Evolutionary conservation across 2,113 vertebrate genomes (phyloP).

Genomic region (Hemiprocne comata): DNA sequence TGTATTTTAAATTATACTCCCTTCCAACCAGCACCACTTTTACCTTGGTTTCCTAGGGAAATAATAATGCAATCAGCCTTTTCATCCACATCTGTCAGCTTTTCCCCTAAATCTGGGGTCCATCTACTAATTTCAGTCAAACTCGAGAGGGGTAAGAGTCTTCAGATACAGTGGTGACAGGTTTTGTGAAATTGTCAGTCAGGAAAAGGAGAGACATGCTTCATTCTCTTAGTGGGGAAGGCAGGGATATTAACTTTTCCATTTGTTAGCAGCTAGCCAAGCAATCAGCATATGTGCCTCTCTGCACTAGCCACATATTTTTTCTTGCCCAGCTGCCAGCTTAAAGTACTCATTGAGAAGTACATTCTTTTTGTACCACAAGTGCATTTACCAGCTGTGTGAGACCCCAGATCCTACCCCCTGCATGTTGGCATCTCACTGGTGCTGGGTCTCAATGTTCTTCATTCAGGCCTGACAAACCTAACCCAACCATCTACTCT

Average conservation of each 20-base stretch:
- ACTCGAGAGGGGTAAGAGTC: not conserved
- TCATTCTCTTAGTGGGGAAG: not conserved
- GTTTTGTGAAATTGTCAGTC: not conserved
- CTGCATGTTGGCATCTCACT: not conserved
- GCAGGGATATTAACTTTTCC: not conserved
- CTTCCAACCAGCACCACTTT: not conserved
- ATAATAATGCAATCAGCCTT: not conserved
- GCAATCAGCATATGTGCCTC: not conserved
- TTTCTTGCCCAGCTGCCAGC: not conserved
- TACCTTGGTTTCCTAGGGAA: not conserved
- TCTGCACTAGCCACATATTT: not conserved
- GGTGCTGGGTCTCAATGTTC: not conserved
- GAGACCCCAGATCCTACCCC: not conserved
- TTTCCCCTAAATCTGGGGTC: not conserved
- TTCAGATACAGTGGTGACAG: not conserved
- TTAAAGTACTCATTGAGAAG: not conserved
- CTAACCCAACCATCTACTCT: not conserved
- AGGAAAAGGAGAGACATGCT: not conserved
- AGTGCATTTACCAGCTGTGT: not conserved
- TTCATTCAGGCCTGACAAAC: not conserved
- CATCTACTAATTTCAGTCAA: not conserved
- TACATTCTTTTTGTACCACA: not conserved
- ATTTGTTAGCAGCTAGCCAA: not conserved
- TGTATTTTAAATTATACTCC: conserved; percentile 9
- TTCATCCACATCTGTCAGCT: not conserved